Percentiles rank a stretch among this genome's conserved stretches.
phyloP scores from a whole-genome alignment of 1,140 invertebrate species.

The Drosophila novamexicana region DNA sequence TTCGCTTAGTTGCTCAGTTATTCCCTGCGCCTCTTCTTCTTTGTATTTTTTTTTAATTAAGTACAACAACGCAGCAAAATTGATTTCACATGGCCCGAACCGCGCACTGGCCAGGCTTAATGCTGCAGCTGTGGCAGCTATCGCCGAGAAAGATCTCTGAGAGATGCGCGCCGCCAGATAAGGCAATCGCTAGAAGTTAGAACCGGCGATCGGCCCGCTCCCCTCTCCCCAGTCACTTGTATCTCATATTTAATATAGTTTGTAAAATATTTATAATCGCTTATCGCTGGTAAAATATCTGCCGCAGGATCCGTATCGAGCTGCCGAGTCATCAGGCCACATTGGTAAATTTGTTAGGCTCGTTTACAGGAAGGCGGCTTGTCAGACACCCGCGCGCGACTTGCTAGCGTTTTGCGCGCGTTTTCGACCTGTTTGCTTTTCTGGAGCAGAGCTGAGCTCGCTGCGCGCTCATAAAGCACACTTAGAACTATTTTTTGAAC shows the following conservation, averaged over 20 bases:
- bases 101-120: not conserved
- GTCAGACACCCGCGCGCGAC: conserved; percentile 10
- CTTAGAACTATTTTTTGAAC: not conserved
- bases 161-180: conserved; percentile 72
- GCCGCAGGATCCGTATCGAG: conserved; percentile 41
- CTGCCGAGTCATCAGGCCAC: conserved; percentile 72
- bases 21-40: conserved; percentile 16
- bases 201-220: too few species aligned
- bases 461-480: conserved; percentile 3
- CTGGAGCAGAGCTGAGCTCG: not conserved
- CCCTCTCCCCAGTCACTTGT: too few species aligned
- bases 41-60: conserved; percentile 61
- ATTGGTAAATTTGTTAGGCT: conserved; percentile 18
- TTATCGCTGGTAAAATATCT: conserved; percentile 39
- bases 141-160: conserved; percentile 61
- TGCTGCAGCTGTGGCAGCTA: conserved; percentile 25
- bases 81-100: conserved; percentile 68
- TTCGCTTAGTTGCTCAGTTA: conserved; percentile 27
- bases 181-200: conserved; percentile 29
- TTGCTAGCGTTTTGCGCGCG: conserved; percentile 17
- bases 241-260: conserved; percentile 68
- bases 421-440: not conserved
- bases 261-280: conserved; percentile 66
- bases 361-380: not conserved
- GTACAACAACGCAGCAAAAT: conserved; percentile 82